These are phyloP conservation scores for Xanthostigma xanthostigma DNA, from an alignment of 2,888 invertebrate species.

Conservation along the genomic window DNA sequence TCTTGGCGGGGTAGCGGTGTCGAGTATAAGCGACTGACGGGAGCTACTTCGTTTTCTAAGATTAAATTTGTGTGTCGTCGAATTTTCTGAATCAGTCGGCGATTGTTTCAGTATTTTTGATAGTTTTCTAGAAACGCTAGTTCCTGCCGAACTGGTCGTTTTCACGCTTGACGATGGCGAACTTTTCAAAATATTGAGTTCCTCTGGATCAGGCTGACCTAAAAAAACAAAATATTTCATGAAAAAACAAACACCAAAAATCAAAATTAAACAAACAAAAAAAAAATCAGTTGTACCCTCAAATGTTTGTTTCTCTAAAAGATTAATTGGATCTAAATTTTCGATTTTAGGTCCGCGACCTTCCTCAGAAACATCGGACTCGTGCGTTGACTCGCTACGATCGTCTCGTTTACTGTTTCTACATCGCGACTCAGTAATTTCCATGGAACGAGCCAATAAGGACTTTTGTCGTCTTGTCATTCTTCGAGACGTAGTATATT, in stretches of 20 bases:
- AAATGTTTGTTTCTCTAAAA: constrained; percentile 33
- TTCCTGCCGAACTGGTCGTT: neutral
- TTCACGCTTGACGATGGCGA: constrained; percentile 17
- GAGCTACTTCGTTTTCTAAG: no score
- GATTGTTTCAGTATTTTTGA: no score
- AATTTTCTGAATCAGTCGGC: no score
- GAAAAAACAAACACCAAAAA: constrained; percentile 4
- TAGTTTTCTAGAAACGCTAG: no score
- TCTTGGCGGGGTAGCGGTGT: no score
- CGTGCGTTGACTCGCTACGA: no score
- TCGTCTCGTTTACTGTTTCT: constrained; percentile 4
- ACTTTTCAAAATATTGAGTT: constrained; percentile 17
- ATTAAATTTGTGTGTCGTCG: no score
- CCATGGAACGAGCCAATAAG: constrained; percentile 26
- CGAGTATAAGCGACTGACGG: no score
- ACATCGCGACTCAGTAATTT: constrained; percentile 10
- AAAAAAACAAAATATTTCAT: neutral
- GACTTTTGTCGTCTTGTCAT: constrained; percentile 34
- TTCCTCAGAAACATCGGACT: constrained; percentile 11
- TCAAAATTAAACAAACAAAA: neutral
- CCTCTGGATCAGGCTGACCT: constrained; percentile 23
- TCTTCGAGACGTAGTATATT: constrained; percentile 19
- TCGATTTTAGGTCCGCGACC: constrained; percentile 23
- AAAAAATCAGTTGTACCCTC: constrained; percentile 25
- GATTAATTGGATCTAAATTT: constrained; percentile 30